These are phyloP conservation scores for Congeria kusceri DNA, from an alignment of 2,888 invertebrate species.

Conservation along the genomic window DNA sequence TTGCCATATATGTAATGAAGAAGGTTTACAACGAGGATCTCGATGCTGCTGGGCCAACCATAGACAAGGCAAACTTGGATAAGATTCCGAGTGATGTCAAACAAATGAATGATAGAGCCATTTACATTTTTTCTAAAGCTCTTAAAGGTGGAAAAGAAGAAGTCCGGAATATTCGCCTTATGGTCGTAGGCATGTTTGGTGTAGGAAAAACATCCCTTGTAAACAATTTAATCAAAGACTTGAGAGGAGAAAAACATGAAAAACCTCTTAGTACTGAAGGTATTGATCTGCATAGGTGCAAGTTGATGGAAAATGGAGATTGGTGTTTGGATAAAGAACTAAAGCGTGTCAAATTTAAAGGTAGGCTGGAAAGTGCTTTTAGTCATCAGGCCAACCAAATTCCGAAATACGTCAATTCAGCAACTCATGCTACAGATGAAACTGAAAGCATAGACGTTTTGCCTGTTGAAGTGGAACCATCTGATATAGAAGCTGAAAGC, in stretches of 20 bases:
- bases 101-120: slow-evolving; percentile 12
- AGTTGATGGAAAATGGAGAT: slow-evolving; percentile 1
- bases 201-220: slow-evolving; percentile 56
- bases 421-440: no score
- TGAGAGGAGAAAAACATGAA: background rate
- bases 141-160: slow-evolving; percentile 22
- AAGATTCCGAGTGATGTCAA: slow-evolving; percentile 2
- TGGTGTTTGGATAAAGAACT: background rate
- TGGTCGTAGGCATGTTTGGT: slow-evolving; percentile 56
- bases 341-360: background rate
- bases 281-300: background rate
- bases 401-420: no score
- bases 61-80: background rate
- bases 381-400: no score
- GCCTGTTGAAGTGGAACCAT: no score
- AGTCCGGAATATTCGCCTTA: slow-evolving; percentile 32
- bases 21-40: background rate
- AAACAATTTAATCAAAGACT: slow-evolving; percentile 20
- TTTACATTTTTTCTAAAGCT: slow-evolving; percentile 22
- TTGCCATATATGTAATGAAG: slow-evolving; percentile 5
- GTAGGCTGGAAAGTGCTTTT: no score
- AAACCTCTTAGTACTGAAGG: background rate
- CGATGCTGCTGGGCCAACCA: background rate
- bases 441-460: no score
- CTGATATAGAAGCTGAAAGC: background rate